Conservation (phyloP, 2,113 vertebrate genomes). For the Empidonax alnorum region DNA sequence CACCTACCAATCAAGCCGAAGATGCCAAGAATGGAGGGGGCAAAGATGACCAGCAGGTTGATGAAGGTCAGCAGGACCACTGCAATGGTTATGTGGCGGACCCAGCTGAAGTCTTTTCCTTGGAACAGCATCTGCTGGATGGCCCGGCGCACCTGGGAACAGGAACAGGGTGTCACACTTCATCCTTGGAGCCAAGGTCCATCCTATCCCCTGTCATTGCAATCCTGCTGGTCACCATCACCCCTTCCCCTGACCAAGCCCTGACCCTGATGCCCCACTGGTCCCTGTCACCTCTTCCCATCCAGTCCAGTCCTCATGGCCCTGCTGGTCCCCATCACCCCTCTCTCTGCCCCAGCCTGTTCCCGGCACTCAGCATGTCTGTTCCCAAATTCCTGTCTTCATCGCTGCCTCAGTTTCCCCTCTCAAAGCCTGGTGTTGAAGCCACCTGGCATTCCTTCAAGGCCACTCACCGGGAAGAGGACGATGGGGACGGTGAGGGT, state of each 20-base stretch:
- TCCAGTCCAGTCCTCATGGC: not conserved
- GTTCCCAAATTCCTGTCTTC: not conserved
- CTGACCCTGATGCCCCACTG: not conserved
- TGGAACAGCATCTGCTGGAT: constrained; percentile 94
- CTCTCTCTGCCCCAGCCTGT: not conserved
- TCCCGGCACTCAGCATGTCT: not conserved
- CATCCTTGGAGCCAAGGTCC: not conserved
- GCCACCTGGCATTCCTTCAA: not conserved
- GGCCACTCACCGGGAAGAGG: constrained; percentile 89
- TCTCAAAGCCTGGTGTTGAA: not conserved
- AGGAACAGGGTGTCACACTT: not conserved
- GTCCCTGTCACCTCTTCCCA: not conserved
- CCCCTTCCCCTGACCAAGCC: not conserved
- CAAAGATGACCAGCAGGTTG: constrained; percentile 96
- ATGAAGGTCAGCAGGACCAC: constrained; percentile 85
- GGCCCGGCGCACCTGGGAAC: constrained; percentile 89
- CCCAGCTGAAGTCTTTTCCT: constrained; percentile 91
- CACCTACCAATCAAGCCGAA: constrained; percentile 93
- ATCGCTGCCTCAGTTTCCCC: not conserved
- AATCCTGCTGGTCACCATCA: not conserved
- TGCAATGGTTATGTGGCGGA: constrained; percentile 86
- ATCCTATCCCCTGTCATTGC: not conserved
- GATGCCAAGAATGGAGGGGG: constrained; percentile 95
- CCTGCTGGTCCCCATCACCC: not conserved
- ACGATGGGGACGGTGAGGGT: constrained; percentile 96